phyloP scores from a whole-genome alignment of 2,113 vertebrate genomes.

The Campylomormyrus numenius region DNA sequence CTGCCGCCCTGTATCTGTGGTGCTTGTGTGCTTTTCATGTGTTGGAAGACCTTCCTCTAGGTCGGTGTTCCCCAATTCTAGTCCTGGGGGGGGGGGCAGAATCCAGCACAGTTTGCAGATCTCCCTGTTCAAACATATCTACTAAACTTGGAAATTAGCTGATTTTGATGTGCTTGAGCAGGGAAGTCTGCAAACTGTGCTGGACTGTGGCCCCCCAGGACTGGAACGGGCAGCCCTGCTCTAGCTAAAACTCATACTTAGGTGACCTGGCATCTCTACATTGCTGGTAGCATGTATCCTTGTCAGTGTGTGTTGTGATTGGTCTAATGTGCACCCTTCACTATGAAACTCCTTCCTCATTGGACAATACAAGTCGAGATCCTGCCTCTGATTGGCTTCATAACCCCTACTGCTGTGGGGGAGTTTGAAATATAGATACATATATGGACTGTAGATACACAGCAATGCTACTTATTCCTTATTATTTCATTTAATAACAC shows the following conservation, averaged over 20 bases:
- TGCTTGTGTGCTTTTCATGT: not conserved
- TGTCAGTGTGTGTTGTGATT: not conserved
- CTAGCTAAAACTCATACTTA: not conserved
- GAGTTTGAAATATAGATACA: not conserved
- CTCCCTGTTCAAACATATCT: not conserved
- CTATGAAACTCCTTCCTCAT: not conserved
- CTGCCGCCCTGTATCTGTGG: not conserved
- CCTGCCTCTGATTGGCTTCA: not conserved
- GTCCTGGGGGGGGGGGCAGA: not conserved
- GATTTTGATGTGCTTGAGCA: not conserved
- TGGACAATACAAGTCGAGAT: not conserved
- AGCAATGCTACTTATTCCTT: not conserved
- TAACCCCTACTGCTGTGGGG: not conserved
- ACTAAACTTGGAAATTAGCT: not conserved
- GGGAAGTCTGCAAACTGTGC: not conserved
- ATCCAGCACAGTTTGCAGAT: not conserved
- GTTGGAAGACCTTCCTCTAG: not conserved
- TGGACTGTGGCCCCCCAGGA: not conserved
- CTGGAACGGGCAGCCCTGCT: not conserved
- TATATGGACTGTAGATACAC: not conserved
- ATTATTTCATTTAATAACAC: not conserved
- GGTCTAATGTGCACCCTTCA: not conserved
- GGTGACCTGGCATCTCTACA: not conserved
- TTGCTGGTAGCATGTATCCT: not conserved
- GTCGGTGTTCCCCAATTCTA: not conserved